phyloP scores from a whole-genome alignment of 2,113 vertebrate species.

The Cariama cristata region DNA sequence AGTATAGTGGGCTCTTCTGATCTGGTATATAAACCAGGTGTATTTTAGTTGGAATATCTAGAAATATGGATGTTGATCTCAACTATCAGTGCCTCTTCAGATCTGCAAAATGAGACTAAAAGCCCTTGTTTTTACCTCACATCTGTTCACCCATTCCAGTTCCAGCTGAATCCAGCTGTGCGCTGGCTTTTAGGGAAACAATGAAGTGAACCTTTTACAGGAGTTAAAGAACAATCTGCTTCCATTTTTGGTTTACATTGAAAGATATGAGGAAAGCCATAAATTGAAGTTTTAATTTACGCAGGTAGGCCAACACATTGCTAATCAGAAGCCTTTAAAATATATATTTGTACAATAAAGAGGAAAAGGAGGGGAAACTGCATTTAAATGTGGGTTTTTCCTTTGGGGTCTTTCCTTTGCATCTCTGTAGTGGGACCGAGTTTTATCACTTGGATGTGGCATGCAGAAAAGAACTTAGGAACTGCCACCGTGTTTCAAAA shows the following conservation, averaged over 20 bases:
- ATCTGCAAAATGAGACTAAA: not conserved
- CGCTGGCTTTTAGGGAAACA: not conserved
- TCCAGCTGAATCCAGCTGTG: not conserved
- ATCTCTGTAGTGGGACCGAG: fast-evolving
- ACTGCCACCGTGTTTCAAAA: not conserved
- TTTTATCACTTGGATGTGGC: not conserved
- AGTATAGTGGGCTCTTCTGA: not conserved
- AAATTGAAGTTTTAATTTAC: not conserved
- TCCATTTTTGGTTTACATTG: not conserved
- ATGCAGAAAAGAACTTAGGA: no score
- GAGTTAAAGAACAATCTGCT: not conserved
- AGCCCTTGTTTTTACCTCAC: not conserved
- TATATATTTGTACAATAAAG: not conserved
- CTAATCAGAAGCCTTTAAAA: not conserved
- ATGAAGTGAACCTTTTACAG: not conserved
- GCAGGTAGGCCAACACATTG: not conserved
- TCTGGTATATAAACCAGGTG: not conserved
- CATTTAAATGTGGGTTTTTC: not conserved
- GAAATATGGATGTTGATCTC: not conserved
- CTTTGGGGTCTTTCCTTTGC: not conserved
- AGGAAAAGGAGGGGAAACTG: not conserved
- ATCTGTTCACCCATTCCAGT: not conserved
- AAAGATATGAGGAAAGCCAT: not conserved
- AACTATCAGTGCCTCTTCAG: not conserved
- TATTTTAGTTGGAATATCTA: not conserved